Percentiles rank a stretch among this genome's conserved stretches.
Evolutionary conservation across 2,113 vertebrate species (phyloP).

Genomic region (Apaloderma vittatum): DNA sequence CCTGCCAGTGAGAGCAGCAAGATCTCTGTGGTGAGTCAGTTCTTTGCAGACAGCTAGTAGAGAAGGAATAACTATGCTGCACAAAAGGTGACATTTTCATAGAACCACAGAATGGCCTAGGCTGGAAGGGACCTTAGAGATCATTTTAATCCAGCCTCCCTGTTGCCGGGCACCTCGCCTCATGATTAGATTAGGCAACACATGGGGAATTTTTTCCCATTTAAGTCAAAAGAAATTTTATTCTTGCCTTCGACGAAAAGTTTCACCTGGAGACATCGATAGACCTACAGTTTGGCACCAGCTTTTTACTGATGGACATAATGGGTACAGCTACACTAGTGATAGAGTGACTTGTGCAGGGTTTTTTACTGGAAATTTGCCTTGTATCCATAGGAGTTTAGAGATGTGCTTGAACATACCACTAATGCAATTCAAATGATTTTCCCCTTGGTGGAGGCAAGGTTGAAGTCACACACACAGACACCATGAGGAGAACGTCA

Average conservation of each 20-base stretch:
- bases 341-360: neutral
- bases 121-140: too few species aligned
- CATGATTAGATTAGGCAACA: too few species aligned
- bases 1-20: neutral
- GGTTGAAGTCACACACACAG: neutral
- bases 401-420: rapidly evolving
- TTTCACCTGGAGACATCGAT: neutral
- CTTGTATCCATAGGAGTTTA: neutral
- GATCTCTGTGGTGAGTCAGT: neutral
- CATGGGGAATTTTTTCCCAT: too few species aligned
- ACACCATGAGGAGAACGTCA: neutral
- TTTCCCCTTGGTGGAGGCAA: neutral
- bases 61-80: neutral
- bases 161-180: too few species aligned
- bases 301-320: neutral
- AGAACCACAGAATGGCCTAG: too few species aligned
- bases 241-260: neutral
- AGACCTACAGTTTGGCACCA: neutral
- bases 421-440: rapidly evolving
- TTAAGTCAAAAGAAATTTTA: neutral
- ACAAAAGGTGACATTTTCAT: neutral
- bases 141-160: too few species aligned
- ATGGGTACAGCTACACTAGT: neutral
- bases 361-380: neutral
- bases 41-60: neutral